A percentile compares a stretch with the other conserved stretches of the same genome.
Evolutionary conservation across 2,113 vertebrate species (phyloP).

Genomic region (Thunnus maccoyii): DNA sequence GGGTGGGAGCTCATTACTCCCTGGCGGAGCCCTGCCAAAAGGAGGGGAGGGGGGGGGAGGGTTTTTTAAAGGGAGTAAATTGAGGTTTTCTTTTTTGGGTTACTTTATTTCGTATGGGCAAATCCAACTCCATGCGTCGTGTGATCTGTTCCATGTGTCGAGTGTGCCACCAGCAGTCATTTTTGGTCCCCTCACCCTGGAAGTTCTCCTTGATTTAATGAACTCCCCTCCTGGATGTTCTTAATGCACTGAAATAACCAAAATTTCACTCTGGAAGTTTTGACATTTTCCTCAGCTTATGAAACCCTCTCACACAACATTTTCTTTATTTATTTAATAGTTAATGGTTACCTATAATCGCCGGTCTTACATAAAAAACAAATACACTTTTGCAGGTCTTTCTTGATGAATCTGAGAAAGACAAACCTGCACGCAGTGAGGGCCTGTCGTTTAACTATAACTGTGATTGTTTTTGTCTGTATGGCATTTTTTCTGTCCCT

Average conservation of each 20-base stretch:
- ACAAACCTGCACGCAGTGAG: neutral
- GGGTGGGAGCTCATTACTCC: slow-evolving; percentile 82
- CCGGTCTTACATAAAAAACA: neutral
- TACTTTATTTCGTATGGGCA: slow-evolving; percentile 79
- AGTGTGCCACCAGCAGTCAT: slow-evolving; percentile 73
- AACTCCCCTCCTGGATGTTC: slow-evolving; percentile 43
- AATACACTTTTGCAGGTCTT: slow-evolving; percentile 14
- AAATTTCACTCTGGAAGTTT: neutral
- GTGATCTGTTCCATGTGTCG: slow-evolving; percentile 82
- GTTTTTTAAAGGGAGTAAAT: slow-evolving; percentile 80
- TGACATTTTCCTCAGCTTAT: neutral
- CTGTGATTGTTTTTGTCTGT: slow-evolving; percentile 37
- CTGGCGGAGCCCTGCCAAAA: slow-evolving; percentile 75
- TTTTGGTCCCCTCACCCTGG: slow-evolving; percentile 40
- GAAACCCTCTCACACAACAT: neutral
- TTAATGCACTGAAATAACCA: slow-evolving; percentile 35
- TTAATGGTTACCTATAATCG: neutral
- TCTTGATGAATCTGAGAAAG: slow-evolving; percentile 11
- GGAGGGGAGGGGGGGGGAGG: slow-evolving; percentile 59
- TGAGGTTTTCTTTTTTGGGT: slow-evolving; percentile 82
- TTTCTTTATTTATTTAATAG: neutral
- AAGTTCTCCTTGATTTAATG: slow-evolving; percentile 61
- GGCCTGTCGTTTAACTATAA: slow-evolving; percentile 6
- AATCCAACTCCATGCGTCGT: slow-evolving; percentile 70
- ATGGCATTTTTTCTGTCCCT: slow-evolving; percentile 37